Base-by-base conservation (phyloP, 2,113 vertebrate species). In the Calypte anna region DNA sequence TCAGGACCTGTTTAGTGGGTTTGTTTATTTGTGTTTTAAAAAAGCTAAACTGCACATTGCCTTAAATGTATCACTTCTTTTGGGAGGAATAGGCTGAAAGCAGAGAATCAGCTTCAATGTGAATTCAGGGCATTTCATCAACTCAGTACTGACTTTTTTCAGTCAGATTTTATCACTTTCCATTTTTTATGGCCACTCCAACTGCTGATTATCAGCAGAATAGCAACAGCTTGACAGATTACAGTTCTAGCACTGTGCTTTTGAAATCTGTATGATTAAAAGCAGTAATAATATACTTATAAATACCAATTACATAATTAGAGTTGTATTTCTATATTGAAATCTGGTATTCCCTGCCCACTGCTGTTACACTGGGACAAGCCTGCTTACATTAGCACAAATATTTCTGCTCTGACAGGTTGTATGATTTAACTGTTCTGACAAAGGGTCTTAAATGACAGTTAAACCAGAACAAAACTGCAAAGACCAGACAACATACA, bases 91-190 rank as follows among this genome's bases (percentile, higher is more conserved):
- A 83, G 43, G 44, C 36, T 48, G 48, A 48, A 48, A 48, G 55
- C 82, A 48, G 5, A 40, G 50, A 70, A 9, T 27, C 88, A 70
- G 55, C 88, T 95, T 86, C 38, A 68, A 18, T 23, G 19, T 17
- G 9, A 95, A 61, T 63, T 86, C 43, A 76, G 3, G 5, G 77
- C 33, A 70, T 40, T 40, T 40, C 54, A 86, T 27, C 33, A 77
- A 58, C n/a, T 85, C 74, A 81, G 30, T n/a, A 8, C 40, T 15
- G 10, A 43, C 43, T 33, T 79, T 91, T 69, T 79, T 91, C 72
- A 89, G 86, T 64, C 63, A 89, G 10, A 96, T 90, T 67, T 88
- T 79, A 91, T 90, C 33, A 59, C 62, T 64, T 94, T 24, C 82
- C 55, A 64, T 72, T 96, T 88, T 88, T 82, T 93, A 17, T 28